Evolutionary conservation across 2,888 invertebrate genomes (phyloP).

Genomic region (Parnassius apollo): DNA sequence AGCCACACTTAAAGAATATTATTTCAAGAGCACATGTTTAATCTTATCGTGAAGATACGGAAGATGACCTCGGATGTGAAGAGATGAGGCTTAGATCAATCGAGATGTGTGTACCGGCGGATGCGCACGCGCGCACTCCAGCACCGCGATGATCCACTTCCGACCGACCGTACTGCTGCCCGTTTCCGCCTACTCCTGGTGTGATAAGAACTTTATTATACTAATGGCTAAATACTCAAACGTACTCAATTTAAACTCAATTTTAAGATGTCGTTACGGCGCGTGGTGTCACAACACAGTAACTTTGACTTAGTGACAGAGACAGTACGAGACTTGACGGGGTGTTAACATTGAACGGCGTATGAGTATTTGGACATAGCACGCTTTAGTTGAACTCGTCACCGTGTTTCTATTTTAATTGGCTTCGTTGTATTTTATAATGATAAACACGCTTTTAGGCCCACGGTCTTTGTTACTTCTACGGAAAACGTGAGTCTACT

Average conservation of each 20-base stretch:
- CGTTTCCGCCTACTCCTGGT: slow-evolving; percentile 52
- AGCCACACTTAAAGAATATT: neutral
- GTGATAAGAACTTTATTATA: slow-evolving; percentile 18
- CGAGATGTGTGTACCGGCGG: slow-evolving; percentile 13
- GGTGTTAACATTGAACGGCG: too few species aligned
- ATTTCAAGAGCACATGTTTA: slow-evolving; percentile 23
- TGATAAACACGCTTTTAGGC: too few species aligned
- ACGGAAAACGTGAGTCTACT: too few species aligned
- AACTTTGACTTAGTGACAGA: too few species aligned
- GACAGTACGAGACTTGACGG: too few species aligned
- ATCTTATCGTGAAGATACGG: slow-evolving; percentile 6
- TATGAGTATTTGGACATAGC: too few species aligned
- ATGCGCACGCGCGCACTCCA: neutral
- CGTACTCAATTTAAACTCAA: too few species aligned
- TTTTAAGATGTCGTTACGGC: too few species aligned
- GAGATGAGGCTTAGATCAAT: slow-evolving; percentile 39
- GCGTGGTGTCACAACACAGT: too few species aligned
- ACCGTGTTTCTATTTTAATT: slow-evolving; percentile 1
- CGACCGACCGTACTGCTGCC: slow-evolving; percentile 48
- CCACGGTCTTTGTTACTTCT: too few species aligned
- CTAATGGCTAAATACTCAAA: too few species aligned
- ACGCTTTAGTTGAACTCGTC: too few species aligned
- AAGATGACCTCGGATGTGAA: neutral
- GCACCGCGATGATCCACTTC: slow-evolving; percentile 22
- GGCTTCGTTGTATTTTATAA: neutral